Percentiles rank a stretch among this genome's conserved stretches.
These are phyloP conservation scores for Branchinecta lynchi DNA, from an alignment of 1,140 invertebrate genomes.

Conservation along the genomic window DNA sequence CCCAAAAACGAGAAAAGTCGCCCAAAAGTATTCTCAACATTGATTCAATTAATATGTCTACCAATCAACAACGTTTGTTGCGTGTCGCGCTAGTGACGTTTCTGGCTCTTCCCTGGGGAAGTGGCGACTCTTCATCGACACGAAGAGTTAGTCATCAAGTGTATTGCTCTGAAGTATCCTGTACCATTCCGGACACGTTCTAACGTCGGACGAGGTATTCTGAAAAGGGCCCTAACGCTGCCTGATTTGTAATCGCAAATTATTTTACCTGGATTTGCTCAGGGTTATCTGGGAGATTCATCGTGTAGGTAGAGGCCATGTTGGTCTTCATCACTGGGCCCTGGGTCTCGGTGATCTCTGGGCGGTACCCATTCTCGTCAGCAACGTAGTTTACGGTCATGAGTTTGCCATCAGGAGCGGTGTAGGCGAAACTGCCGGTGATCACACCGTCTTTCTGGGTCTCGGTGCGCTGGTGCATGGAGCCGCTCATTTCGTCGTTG, in stretches of 20 bases:
- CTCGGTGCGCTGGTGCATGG: slow-evolving; percentile 16
- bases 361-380: slow-evolving; percentile 19
- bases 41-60: too few relatives aligned
- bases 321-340: background rate
- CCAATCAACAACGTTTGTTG: too few relatives aligned
- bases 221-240: background rate
- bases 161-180: too few relatives aligned
- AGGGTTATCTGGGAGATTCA: slow-evolving; percentile 16
- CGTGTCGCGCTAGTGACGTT: too few relatives aligned
- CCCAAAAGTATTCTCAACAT: too few relatives aligned
- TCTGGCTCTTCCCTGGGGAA: too few relatives aligned
- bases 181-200: too few relatives aligned
- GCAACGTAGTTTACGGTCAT: slow-evolving; percentile 20
- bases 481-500: slow-evolving; percentile 19
- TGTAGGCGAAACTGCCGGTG: slow-evolving; percentile 17
- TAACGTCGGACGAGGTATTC: too few relatives aligned
- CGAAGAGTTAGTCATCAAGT: too few relatives aligned
- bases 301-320: slow-evolving; percentile 14
- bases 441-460: slow-evolving; percentile 19
- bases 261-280: slow-evolving; percentile 13
- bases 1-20: too few relatives aligned
- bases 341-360: slow-evolving; percentile 17
- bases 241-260: background rate
- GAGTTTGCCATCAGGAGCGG: slow-evolving; percentile 19
- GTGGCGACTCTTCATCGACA: too few relatives aligned